Percentiles rank a stretch among this genome's conserved stretches.
These are phyloP conservation scores for Lophura nycthemera DNA, from an alignment of 2,113 vertebrate genomes.

Conservation along the genomic window DNA sequence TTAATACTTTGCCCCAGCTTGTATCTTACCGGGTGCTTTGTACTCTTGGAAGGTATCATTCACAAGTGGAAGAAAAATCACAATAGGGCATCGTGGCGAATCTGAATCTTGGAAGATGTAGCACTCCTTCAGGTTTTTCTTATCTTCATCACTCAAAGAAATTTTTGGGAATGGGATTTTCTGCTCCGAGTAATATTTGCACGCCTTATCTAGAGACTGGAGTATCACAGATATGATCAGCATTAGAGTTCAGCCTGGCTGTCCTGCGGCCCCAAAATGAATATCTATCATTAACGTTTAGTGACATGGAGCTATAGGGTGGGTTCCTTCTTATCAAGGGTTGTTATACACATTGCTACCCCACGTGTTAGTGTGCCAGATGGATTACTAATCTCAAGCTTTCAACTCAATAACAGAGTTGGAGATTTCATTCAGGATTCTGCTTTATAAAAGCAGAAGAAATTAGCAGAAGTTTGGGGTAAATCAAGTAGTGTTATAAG, in stretches of 20 bases:
- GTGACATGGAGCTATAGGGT: background rate
- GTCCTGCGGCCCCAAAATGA: background rate
- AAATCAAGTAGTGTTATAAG: background rate
- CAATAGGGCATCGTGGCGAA: slow-evolving; percentile 53
- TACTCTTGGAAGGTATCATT: slow-evolving; percentile 80
- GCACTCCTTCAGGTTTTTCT: slow-evolving; percentile 79
- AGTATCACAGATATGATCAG: slow-evolving; percentile 10
- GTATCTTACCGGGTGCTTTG: slow-evolving; percentile 80
- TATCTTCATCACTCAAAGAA: slow-evolving; percentile 69
- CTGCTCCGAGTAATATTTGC: slow-evolving; percentile 77
- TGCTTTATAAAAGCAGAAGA: background rate
- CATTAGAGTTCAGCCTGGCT: background rate
- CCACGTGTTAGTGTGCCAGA: background rate
- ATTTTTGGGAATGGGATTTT: slow-evolving; percentile 80
- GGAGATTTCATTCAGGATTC: background rate
- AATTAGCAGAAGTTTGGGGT: background rate
- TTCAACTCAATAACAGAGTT: background rate
- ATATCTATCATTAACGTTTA: background rate
- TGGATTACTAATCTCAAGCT: background rate
- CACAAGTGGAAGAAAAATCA: slow-evolving; percentile 84
- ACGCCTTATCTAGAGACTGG: slow-evolving; percentile 77
- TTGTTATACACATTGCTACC: background rate
- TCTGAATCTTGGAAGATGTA: slow-evolving; percentile 76
- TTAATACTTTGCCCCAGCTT: background rate
- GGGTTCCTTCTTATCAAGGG: background rate